phyloP scores from a whole-genome alignment of 2,797 vertebrate species.

The Synanceia verrucosa region DNA sequence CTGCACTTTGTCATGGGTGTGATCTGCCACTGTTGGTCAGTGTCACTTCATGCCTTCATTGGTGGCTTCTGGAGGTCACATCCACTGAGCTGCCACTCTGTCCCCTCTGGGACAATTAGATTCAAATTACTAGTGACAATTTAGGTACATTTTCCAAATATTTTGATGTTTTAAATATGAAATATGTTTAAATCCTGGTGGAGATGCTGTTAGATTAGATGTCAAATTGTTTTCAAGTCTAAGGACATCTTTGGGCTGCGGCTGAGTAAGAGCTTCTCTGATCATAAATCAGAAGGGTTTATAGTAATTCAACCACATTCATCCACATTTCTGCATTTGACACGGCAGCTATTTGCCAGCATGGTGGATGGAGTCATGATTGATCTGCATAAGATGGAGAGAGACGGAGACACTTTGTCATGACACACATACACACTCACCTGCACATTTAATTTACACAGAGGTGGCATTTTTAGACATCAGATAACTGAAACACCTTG shows the following conservation, averaged over 20 bases:
- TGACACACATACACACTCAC: neutral
- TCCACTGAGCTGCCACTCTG: neutral
- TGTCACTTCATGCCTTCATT: constrained; percentile 10
- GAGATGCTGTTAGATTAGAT: constrained; percentile 8
- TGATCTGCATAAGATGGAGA: neutral
- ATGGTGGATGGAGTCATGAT: neutral
- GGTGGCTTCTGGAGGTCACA: neutral
- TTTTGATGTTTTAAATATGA: neutral
- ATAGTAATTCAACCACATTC: neutral
- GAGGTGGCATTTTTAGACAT: constrained; percentile 6
- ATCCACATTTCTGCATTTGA: neutral
- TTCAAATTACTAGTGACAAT: neutral
- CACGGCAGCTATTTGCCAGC: neutral
- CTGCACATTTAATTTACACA: neutral
- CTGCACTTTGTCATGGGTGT: constrained; percentile 51
- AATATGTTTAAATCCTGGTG: neutral
- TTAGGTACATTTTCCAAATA: neutral
- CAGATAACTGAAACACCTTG: constrained; percentile 8
- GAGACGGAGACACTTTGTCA: neutral
- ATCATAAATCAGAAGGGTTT: neutral
- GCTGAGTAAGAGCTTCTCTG: neutral
- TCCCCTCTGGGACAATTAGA: neutral
- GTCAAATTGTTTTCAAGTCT: constrained; percentile 19
- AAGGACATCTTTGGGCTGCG: neutral
- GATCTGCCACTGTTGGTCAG: constrained; percentile 51